A percentile compares a stretch with the other conserved stretches of the same genome.
Evolutionary conservation across 2,888 invertebrate genomes (phyloP).

Genomic region (Hypercompe scribonia): DNA sequence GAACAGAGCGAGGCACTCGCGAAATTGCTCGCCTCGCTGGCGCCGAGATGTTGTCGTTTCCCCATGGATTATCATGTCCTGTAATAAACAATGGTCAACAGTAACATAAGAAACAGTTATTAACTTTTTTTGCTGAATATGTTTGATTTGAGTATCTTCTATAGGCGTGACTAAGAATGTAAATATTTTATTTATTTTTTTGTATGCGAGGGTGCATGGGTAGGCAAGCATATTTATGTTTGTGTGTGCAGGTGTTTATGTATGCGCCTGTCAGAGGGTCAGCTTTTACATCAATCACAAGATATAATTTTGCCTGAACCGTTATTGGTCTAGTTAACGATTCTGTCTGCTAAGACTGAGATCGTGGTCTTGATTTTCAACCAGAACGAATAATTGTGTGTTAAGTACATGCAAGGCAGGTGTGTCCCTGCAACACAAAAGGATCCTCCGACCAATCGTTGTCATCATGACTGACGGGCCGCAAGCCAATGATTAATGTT

Average conservation of each 20-base stretch:
- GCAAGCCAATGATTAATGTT: no score
- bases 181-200: no score
- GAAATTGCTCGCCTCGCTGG: conserved; percentile 51
- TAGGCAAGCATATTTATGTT: neutral
- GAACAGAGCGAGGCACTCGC: conserved; percentile 39
- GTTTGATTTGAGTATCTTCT: neutral
- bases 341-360: no score
- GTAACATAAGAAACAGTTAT: conserved; percentile 3
- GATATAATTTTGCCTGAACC: no score
- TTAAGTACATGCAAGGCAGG: no score
- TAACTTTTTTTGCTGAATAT: neutral
- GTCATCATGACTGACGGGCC: no score
- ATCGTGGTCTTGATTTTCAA: no score
- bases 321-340: no score
- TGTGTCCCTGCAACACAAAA: no score
- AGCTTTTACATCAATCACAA: neutral
- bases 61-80: conserved; percentile 15
- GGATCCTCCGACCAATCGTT: no score
- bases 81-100: conserved; percentile 34
- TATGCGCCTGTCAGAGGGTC: neutral
- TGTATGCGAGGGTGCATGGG: neutral
- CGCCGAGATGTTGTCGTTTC: conserved; percentile 43
- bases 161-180: neutral
- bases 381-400: no score
- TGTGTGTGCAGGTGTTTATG: neutral